Evolutionary conservation across 2,888 invertebrate species (phyloP), one percentile per base, ranked within the genome.

Genomic region (Argyra leucocephala): DNA sequence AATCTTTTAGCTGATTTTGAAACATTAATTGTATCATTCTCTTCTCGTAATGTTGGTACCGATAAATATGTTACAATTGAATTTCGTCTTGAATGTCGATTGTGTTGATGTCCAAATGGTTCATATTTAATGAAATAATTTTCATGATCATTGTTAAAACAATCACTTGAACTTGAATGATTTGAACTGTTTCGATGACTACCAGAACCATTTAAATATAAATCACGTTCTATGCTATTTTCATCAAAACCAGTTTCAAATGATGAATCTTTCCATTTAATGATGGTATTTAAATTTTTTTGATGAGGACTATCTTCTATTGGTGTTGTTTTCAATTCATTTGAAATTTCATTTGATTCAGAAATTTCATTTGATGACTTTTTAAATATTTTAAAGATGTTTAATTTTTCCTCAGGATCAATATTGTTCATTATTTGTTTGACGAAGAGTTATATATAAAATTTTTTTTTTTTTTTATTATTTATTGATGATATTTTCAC

Each of bases 31-130:
- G 23, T 59, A 26, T 61, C 61, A 26, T n/a, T n/a, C 26, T 31
- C 61, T 26, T 64, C 60, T 31, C 62, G 31, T 21, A 64, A 57
- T 63, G 62, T 22, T 15, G 64, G 64, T 2, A 66, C 65, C 5
- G 66, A 64, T 60, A 69, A 58, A 58, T 36, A 69, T n/a, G 65
- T 62, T 7, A 62, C 64, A 36, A 69, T 65, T 22, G 69, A 69
- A 64, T 69, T 69, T 37, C 69, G 63, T 48, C 48, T 48, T 48
- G 48, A 48, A 31, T 10, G 31, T n/a, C n/a, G n/a, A n/a, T n/a
- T n/a, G n/a, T n/a, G n/a, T 6, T 31, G 31, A 6, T 31, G 31
- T 48, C 18, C 4, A 12, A 18, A 15, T 18, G 48, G 15, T 18
- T 48, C 48, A 48, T 48, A 48, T 18, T 15, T 18, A 18, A 18